phyloP scores from a whole-genome alignment of 1,140 invertebrate genomes.

The Branchinecta lindahli region DNA sequence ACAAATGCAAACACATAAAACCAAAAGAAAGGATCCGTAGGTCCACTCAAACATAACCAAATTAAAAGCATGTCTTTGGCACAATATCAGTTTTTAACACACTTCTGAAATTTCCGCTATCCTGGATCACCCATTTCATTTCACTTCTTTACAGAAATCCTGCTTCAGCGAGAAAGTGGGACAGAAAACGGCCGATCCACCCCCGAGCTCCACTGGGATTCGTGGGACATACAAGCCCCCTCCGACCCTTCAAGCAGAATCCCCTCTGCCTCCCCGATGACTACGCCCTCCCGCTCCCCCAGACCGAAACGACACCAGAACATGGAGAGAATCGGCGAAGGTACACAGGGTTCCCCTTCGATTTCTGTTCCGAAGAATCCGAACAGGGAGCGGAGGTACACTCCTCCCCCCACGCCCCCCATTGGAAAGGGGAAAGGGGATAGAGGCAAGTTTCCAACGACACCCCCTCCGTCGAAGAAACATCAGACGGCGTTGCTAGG shows the following conservation, averaged over 20 bases:
- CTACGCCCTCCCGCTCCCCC: conserved; percentile 25
- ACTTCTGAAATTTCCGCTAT: no score
- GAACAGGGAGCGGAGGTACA: conserved; percentile 28
- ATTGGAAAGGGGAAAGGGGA: conserved; percentile 33
- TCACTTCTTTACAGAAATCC: conserved; percentile 37
- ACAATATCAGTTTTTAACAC: no score
- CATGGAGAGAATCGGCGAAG: conserved; percentile 24
- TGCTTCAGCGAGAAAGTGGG: conserved; percentile 38
- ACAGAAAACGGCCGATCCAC: conserved; percentile 27
- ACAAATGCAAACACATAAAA: no score
- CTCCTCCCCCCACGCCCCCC: conserved; percentile 47
- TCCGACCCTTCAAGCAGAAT: conserved; percentile 18
- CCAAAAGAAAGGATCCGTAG: no score
- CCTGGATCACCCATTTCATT: background rate
- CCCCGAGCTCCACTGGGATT: conserved; percentile 74
- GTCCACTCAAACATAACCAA: no score
- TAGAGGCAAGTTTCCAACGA: conserved; percentile 50
- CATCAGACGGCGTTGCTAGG: conserved; percentile 33
- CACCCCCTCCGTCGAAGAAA: conserved; percentile 57
- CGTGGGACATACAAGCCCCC: conserved; percentile 49
- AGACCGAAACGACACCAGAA: conserved; percentile 27
- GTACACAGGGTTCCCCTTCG: conserved; percentile 21
- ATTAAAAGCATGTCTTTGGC: no score
- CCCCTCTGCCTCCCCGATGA: conserved; percentile 23
- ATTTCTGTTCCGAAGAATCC: conserved; percentile 13